Evolutionary conservation across 2,888 invertebrate species (phyloP).

Genomic region (Brachylomia viminalis): DNA sequence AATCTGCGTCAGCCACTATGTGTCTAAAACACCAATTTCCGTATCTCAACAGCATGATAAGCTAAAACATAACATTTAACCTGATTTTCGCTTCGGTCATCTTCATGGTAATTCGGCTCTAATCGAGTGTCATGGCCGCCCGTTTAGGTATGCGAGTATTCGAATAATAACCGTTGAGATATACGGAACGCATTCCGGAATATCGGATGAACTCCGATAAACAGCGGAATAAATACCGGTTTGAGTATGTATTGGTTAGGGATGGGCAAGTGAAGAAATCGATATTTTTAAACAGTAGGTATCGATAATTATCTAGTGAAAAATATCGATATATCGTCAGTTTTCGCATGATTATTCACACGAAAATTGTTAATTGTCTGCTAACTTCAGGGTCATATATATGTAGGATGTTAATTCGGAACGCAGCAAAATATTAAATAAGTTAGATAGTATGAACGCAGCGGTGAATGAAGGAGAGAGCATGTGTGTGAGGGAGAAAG

Average conservation of each 20-base stretch:
- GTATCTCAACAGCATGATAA: constrained; percentile 7
- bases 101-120: constrained; percentile 37
- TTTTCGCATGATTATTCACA: no score
- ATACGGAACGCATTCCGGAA: constrained; percentile 52
- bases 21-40: not conserved
- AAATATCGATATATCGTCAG: no score
- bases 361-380: no score
- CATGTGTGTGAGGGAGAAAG: no score
- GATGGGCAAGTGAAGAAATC: no score
- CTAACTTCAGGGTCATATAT: no score
- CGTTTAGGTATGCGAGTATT: constrained; percentile 47
- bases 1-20: not conserved
- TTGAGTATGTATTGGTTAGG: constrained; percentile 18
- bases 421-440: no score
- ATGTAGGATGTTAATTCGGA: no score
- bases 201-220: constrained; percentile 33
- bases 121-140: constrained; percentile 59
- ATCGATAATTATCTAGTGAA: no score
- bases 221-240: constrained; percentile 46
- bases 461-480: no score
- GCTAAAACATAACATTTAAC: constrained; percentile 24
- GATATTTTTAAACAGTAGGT: no score
- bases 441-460: no score
- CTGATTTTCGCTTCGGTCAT: constrained; percentile 49
- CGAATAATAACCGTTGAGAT: constrained; percentile 47